Percentiles rank a stretch among this genome's conserved stretches.
Conservation (phyloP, 2,888 invertebrate species). For the Machimus atricapillus region DNA sequence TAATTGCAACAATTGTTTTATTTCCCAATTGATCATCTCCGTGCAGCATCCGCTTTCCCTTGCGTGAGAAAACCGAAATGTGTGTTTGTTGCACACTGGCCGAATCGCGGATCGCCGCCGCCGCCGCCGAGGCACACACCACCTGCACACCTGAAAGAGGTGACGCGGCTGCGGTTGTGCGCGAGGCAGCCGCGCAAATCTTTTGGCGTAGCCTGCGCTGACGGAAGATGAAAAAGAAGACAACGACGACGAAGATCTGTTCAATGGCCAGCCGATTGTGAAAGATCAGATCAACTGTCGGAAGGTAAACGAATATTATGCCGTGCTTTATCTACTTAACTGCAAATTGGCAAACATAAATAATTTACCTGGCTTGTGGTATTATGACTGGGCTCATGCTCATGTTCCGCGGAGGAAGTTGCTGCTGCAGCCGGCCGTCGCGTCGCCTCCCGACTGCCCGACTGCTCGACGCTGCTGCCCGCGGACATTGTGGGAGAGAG, state of each 20-base stretch:
- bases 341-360: conserved; percentile 36
- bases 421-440: not conserved
- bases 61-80: conserved; percentile 26
- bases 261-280: conserved; percentile 11
- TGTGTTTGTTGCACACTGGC: not conserved
- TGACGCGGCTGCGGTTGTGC: not conserved
- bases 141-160: not conserved
- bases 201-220: not conserved
- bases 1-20: conserved; percentile 36
- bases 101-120: not conserved
- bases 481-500: not conserved
- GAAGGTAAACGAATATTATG: conserved; percentile 13
- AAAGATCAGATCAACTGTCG: conserved; percentile 34
- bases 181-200: not conserved
- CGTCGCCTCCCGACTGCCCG: too few relatives aligned
- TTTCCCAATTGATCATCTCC: conserved; percentile 31
- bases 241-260: not conserved
- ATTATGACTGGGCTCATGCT: not conserved
- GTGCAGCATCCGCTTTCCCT: conserved; percentile 21
- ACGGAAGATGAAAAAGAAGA: not conserved
- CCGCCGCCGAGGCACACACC: not conserved
- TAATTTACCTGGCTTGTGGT: conserved; percentile 1
- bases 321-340: conserved; percentile 32
- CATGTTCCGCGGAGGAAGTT: not conserved
- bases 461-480: not conserved